Evolutionary conservation across 2,888 invertebrate genomes (phyloP).

Genomic region (Xylophagus ater): DNA sequence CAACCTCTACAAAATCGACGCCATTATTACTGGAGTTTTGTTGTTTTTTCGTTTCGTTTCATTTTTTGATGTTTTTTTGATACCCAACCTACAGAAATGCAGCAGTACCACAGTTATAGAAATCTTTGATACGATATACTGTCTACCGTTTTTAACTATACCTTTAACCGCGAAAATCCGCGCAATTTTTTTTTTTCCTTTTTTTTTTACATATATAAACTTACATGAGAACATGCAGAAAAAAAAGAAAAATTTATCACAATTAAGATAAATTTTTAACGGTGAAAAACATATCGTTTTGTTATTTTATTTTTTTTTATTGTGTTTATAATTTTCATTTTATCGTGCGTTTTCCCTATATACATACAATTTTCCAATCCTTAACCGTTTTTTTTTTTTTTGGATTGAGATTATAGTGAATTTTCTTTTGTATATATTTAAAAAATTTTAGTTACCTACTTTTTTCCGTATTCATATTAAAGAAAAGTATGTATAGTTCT

Average conservation of each 20-base stretch:
- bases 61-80: not conserved
- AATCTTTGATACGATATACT: too few species aligned
- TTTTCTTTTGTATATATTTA: too few species aligned
- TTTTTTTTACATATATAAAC: conserved; percentile 6
- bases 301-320: not conserved
- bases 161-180: conserved; percentile 11
- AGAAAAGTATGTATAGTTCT: too few species aligned
- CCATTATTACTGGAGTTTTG: too few species aligned
- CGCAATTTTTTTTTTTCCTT: conserved; percentile 5
- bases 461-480: too few species aligned
- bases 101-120: conserved; percentile 7
- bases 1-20: too few species aligned
- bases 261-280: not conserved
- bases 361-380: too few species aligned
- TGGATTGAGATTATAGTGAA: too few species aligned
- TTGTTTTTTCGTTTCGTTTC: not conserved
- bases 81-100: conserved; percentile 9
- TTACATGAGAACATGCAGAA: not conserved
- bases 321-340: not conserved
- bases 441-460: too few species aligned
- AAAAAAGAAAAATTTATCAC: conserved; percentile 2
- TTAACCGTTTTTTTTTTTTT: too few species aligned
- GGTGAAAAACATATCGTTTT: not conserved
- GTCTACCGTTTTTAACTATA: too few species aligned
- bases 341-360: not conserved